Evolutionary conservation across 2,888 invertebrate species (phyloP).

Genomic region (Linyphia triangularis): DNA sequence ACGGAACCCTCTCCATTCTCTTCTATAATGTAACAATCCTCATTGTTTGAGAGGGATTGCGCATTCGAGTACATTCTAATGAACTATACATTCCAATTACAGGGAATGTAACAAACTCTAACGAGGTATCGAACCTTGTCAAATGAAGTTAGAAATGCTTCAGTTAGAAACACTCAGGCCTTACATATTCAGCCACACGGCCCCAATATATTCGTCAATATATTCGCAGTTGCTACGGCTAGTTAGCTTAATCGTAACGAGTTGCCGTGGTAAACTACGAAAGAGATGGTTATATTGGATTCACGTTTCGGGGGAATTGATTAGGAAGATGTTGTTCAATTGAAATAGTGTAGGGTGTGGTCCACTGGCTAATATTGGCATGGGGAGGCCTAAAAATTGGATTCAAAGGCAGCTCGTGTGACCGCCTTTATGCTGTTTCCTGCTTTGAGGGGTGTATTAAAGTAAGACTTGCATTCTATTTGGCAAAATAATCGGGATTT

Average conservation of each 20-base stretch:
- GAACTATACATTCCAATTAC: slow-evolving; percentile 59
- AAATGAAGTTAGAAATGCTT: slow-evolving; percentile 21
- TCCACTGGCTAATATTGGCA: not conserved
- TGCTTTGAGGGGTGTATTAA: too few species aligned
- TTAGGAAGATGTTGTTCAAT: slow-evolving; percentile 32
- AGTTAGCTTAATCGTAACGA: slow-evolving; percentile 68
- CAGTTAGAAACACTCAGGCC: not conserved
- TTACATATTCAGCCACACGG: not conserved
- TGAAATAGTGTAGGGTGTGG: not conserved
- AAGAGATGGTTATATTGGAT: slow-evolving; percentile 62
- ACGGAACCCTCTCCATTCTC: slow-evolving; percentile 29
- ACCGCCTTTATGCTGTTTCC: too few species aligned
- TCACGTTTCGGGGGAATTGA: slow-evolving; percentile 2
- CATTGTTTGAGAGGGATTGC: slow-evolving; percentile 40
- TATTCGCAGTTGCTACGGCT: slow-evolving; percentile 38
- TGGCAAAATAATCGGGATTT: too few species aligned
- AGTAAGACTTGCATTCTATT: too few species aligned
- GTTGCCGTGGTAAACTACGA: slow-evolving; percentile 33
- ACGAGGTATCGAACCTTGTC: slow-evolving; percentile 43
- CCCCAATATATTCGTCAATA: slow-evolving; percentile 16
- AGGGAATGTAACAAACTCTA: not conserved
- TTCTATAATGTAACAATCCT: slow-evolving; percentile 3
- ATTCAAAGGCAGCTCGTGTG: too few species aligned
- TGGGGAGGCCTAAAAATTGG: not conserved
- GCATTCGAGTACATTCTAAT: slow-evolving; percentile 44